These are phyloP conservation scores for Gymnarchus niloticus DNA, from an alignment of 2,113 vertebrate species.

Conservation along the genomic window DNA sequence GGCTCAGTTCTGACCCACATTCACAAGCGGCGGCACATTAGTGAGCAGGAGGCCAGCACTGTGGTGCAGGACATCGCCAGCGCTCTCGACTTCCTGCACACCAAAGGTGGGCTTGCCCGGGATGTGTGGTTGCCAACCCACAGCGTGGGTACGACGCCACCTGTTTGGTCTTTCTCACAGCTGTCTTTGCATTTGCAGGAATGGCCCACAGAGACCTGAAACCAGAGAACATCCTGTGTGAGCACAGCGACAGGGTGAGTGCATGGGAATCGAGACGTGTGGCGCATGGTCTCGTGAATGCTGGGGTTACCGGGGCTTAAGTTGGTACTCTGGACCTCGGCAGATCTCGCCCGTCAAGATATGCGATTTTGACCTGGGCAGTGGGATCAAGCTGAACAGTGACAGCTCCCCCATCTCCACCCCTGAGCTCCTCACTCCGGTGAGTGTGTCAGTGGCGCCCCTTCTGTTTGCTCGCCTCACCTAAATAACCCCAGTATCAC, in stretches of 20 bases:
- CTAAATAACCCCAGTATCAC: too few relatives aligned
- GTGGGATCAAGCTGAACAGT: slow-evolving; percentile 91
- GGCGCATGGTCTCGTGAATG: not conserved
- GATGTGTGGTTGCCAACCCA: too few relatives aligned
- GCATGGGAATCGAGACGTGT: not conserved
- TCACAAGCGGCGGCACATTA: slow-evolving; percentile 86
- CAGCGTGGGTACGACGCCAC: not conserved
- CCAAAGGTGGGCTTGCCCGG: slow-evolving; percentile 73
- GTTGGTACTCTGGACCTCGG: not conserved
- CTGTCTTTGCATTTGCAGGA: slow-evolving; percentile 54
- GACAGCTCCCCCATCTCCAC: slow-evolving; percentile 96
- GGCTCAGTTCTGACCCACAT: slow-evolving; percentile 94
- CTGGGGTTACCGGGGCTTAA: not conserved
- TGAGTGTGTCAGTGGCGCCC: too few relatives aligned
- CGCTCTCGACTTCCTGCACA: slow-evolving; percentile 91
- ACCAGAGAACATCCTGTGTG: slow-evolving; percentile 94
- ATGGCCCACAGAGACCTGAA: slow-evolving; percentile 96
- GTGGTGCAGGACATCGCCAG: slow-evolving; percentile 95
- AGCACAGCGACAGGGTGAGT: slow-evolving; percentile 78
- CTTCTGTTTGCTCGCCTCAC: too few relatives aligned
- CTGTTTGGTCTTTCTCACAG: not conserved
- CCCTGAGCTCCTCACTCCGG: slow-evolving; percentile 91
- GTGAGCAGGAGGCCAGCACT: slow-evolving; percentile 87
- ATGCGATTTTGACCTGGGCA: slow-evolving; percentile 93
- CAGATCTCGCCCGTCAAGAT: slow-evolving; percentile 95